These are phyloP conservation scores for Bradypus variegatus DNA, from an alignment of 2,797 vertebrate genomes.

Conservation along the genomic window DNA sequence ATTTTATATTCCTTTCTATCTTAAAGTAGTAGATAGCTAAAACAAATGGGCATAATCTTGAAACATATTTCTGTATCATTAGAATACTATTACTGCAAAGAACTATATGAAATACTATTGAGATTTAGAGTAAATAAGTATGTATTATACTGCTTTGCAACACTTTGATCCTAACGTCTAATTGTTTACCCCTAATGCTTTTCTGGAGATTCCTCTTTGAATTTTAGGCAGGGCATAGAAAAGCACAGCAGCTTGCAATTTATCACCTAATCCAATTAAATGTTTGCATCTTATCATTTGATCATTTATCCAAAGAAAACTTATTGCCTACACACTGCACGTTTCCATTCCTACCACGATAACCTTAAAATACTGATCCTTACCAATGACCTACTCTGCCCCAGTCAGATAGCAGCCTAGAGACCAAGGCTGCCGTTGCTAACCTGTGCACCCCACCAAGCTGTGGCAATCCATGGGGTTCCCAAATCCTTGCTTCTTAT, in stretches of 20 bases:
- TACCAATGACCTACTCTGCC: not conserved
- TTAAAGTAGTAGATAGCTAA: constrained; percentile 33
- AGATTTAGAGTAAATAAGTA: constrained; percentile 27
- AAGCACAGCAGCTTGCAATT: not conserved
- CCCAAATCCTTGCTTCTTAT: not conserved
- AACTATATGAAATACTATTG: not conserved
- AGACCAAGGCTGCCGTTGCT: not conserved
- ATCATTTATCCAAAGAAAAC: constrained; percentile 17
- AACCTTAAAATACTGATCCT: not conserved
- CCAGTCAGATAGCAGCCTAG: rapidly evolving
- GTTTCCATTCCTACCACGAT: not conserved
- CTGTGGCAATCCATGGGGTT: not conserved
- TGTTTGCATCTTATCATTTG: not conserved
- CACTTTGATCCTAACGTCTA: constrained; percentile 8
- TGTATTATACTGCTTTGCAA: constrained; percentile 2
- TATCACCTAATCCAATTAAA: constrained; percentile 11
- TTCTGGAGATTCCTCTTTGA: constrained; percentile 10
- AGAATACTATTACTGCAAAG: not conserved
- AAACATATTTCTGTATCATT: constrained; percentile 19
- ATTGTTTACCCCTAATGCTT: constrained; percentile 6
- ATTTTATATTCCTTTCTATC: constrained; percentile 35
- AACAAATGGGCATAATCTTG: constrained; percentile 31
- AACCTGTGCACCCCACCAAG: not conserved
- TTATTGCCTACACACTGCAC: not conserved
- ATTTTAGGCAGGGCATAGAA: not conserved